Conservation (phyloP, 2,113 vertebrate species). For the Oenanthe oenanthe region DNA sequence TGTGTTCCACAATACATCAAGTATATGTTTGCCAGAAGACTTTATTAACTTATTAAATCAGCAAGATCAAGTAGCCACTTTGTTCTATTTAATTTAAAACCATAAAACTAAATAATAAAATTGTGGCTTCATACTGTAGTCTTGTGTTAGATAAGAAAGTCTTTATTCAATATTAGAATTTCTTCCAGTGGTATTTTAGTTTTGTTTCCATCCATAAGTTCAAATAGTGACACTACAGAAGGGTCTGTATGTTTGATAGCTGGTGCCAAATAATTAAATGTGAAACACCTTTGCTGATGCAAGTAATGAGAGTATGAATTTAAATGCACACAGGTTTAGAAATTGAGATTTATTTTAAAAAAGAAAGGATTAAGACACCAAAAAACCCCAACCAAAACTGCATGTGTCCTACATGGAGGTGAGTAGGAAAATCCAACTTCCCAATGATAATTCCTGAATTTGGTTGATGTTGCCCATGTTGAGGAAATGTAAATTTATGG, state of each 20-base stretch:
- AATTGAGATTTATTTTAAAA: not conserved
- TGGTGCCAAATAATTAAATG: not conserved
- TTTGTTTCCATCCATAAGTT: not conserved
- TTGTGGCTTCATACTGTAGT: conserved; percentile 19
- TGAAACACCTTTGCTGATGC: not conserved
- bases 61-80: conserved; percentile 55
- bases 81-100: conserved; percentile 68
- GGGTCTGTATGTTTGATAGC: not conserved
- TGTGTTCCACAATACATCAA: conserved; percentile 27
- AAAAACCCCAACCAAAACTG: not conserved
- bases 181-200: not conserved
- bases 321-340: not conserved
- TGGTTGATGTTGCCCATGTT: not conserved
- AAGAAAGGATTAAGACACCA: not conserved
- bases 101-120: conserved; percentile 73
- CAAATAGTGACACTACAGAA: not conserved
- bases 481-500: not conserved
- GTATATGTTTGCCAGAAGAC: conserved; percentile 34
- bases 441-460: not conserved
- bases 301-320: not conserved
- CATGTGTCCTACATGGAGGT: not conserved
- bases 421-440: not conserved
- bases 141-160: conserved; percentile 21
- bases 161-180: conserved; percentile 9
- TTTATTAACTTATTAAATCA: conserved; percentile 75